Evolutionary conservation across 1,140 invertebrate genomes (phyloP), one percentile per base, ranked within the genome.

Genomic region (Phthorimaea operculella): DNA sequence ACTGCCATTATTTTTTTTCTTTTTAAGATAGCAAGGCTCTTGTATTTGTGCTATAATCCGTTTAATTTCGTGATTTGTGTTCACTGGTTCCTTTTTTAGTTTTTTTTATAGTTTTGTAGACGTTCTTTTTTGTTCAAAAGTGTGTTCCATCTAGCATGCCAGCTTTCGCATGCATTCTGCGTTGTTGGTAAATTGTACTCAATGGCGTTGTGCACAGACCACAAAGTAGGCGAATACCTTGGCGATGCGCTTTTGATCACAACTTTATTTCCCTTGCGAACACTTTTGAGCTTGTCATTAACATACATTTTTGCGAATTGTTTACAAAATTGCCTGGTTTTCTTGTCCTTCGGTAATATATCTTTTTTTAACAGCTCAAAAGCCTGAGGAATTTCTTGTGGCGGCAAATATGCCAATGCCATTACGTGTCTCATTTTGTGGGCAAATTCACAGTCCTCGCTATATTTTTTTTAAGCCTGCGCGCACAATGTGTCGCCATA

Each of bases 91-190:
- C 12, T 52, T 52, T 18, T 39, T 36, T 15, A 52, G 11, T 18
- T 52, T 15, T 33, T n/a, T 34, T 15, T 8, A 52, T 15, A 7
- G 51, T 52, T 9, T 52, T 52, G 14, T 16, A 52, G 2, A 52
- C 16, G 18, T 52, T 52, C 51, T 10, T 39, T 18, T 52, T 52
- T 16, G 12, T 36, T 16, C 5, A 52, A 16, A 4, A 52, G 51
- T n/a, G 34, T 17, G 16, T 52, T 52, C 51, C 51, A 52, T 17
- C 51, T 36, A 1, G 11, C 1, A 52, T 52, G 51, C 51, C 51
- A 52, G 14, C 33, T 39, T 52, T 52, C 51, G 12, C 11, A 15
- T 16, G 33, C 9, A n/a, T 52, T 52, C 16, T 52, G 51, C 6
- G 51, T 52, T 36, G 33, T 52, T 1, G 51, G 51, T 8, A 52